Conservation (phyloP, 2,888 invertebrate species). For the Leucozona laternaria region DNA sequence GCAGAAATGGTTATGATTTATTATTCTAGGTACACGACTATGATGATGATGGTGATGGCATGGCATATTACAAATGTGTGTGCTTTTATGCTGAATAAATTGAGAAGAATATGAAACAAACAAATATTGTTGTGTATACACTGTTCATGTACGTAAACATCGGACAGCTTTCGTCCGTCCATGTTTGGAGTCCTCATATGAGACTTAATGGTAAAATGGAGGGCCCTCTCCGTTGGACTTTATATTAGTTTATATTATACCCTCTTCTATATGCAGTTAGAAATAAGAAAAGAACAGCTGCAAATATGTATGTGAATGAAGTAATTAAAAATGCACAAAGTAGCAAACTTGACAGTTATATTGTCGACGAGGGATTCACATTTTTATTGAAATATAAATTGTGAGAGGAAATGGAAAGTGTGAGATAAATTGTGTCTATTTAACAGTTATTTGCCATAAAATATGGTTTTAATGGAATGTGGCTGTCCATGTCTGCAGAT, state of each 20-base stretch:
- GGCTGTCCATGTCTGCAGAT: background rate
- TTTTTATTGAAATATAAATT: background rate
- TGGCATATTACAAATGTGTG: background rate
- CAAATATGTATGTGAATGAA: slow-evolving; percentile 37
- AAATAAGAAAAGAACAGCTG: background rate
- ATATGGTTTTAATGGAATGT: background rate
- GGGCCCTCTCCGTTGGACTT: slow-evolving; percentile 14
- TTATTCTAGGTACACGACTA: slow-evolving; percentile 25
- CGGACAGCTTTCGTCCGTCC: slow-evolving; percentile 14
- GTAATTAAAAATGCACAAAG: slow-evolving; percentile 50
- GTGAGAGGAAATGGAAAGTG: slow-evolving; percentile 6
- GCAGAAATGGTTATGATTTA: slow-evolving; percentile 67
- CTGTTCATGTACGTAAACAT: background rate
- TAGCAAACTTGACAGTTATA: slow-evolving; percentile 49
- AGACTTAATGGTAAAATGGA: slow-evolving; percentile 17
- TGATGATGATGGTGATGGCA: background rate
- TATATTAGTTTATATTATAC: slow-evolving; percentile 37
- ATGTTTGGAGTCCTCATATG: slow-evolving; percentile 29
- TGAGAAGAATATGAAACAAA: slow-evolving; percentile 36
- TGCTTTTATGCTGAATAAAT: slow-evolving; percentile 45
- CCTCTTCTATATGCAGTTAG: background rate
- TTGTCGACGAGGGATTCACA: background rate
- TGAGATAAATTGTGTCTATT: background rate
- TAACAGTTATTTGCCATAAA: background rate
- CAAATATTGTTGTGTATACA: slow-evolving; percentile 30